These are phyloP conservation scores for Melanostigma gelatinosum DNA, from an alignment of 2,113 vertebrate species.

Conservation along the genomic window DNA sequence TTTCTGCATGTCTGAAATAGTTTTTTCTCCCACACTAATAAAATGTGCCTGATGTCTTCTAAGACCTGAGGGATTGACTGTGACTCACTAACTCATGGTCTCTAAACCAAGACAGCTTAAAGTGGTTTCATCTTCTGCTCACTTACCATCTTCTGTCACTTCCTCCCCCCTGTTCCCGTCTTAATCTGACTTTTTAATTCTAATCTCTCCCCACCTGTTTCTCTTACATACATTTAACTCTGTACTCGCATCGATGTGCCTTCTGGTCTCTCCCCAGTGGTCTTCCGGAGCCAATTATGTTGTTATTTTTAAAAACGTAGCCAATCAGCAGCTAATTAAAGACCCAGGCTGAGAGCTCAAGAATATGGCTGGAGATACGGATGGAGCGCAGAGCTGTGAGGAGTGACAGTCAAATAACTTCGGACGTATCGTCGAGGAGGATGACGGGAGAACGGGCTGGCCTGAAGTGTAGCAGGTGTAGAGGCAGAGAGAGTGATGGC, in stretches of 20 bases:
- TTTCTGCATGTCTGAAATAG: conserved; percentile 42
- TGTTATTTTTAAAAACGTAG: conserved; percentile 67
- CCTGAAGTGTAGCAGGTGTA: conserved; percentile 49
- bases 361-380: not conserved
- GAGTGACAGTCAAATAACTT: not conserved
- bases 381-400: conserved; percentile 3
- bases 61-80: conserved; percentile 13
- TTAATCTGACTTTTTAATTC: conserved; percentile 24
- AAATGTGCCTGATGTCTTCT: conserved; percentile 51
- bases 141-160: not conserved
- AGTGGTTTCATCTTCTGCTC: conserved; percentile 45
- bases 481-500: conserved; percentile 44
- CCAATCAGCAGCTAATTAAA: conserved; percentile 68
- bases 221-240: too few relatives aligned
- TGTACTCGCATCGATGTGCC: not conserved
- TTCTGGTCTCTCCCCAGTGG: conserved; percentile 45
- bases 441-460: conserved; percentile 7
- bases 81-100: conserved; percentile 51
- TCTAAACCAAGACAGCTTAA: conserved; percentile 27
- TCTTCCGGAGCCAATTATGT: conserved; percentile 63
- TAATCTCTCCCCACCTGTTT: not conserved
- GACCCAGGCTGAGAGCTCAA: not conserved
- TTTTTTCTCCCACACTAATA: conserved; percentile 52
- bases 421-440: not conserved
- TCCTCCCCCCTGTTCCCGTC: not conserved